Evolutionary conservation across 2,113 vertebrate species (phyloP), one percentile per base, ranked within the genome.

Genomic region (Gadus chalcogrammus): DNA sequence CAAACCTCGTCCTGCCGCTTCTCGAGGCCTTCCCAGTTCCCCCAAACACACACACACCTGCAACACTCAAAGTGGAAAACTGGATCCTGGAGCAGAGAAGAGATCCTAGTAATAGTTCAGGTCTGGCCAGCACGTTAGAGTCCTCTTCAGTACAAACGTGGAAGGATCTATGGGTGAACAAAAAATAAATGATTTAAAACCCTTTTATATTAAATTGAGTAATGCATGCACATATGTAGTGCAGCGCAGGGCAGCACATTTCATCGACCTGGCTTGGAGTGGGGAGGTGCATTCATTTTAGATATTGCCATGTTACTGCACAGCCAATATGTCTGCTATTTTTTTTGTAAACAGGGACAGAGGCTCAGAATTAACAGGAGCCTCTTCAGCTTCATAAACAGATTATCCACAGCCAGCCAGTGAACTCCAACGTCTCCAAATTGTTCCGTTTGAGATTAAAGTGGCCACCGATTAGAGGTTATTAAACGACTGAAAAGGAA

Each of bases 1-100:
- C 16, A 9, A 9, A 13, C 73, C 73, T 78, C 63, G 69, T 74
- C 77, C 78, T 75, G 68, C 67, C 73, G 77, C 76, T 62, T 74
- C 78, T 62, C 70, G 77, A 74, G 16, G n/a, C 18, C 65, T 79
- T 71, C 56, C 80, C 73, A 86, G 88, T 88, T 87, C 87, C 86
- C 79, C 84, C 87, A 80, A 79, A 74, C 17, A 17, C 55, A 56
- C 15, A 17, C 24, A 55, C 7, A 61, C 16, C 27, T 24, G 64
- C 31, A 20, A 59, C 61, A 55, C 67, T 15, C 62, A 64, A 35
- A 35, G 63, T 17, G 11, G 12, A 24, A 16, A n/a, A 55, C 61
- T 63, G 24, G 22, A 62, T 61, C n/a, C 55, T 24, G 22, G 24
- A 27, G 15, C 22, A 62, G 20, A 12, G 61, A 8, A 35, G 75